Evolutionary conservation across 2,888 invertebrate species (phyloP).

Genomic region (Ophraella communa): DNA sequence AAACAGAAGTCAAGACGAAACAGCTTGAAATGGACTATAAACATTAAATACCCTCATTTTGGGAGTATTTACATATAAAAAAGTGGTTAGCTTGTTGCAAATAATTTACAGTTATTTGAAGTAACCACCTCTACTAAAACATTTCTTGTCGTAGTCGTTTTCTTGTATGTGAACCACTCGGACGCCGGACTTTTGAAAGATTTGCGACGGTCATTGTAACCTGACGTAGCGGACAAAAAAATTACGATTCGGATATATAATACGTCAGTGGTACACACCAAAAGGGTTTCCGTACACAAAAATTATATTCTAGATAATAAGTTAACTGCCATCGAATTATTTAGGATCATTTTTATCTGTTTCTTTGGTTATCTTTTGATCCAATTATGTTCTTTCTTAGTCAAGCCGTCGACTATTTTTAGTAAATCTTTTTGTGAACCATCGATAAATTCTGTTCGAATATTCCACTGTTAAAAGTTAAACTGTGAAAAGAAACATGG

Average conservation of each 20-base stretch:
- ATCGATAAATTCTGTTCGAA: too few relatives aligned
- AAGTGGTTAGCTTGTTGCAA: too few relatives aligned
- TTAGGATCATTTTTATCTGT: background rate
- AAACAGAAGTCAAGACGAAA: too few relatives aligned
- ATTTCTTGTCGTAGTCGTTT: background rate
- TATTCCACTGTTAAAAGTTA: background rate
- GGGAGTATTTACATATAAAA: too few relatives aligned
- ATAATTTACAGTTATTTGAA: background rate
- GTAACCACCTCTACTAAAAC: background rate
- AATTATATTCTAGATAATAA: background rate
- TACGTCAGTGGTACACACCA: background rate
- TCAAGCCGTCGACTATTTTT: too few relatives aligned
- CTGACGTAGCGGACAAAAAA: slow-evolving; percentile 10
- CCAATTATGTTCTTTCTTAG: background rate
- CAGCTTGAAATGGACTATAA: too few relatives aligned
- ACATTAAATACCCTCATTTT: too few relatives aligned
- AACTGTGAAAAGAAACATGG: background rate
- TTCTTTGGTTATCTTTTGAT: background rate
- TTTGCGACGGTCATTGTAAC: slow-evolving; percentile 21
- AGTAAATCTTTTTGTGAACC: background rate
- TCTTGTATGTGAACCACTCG: background rate
- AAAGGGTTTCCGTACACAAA: background rate
- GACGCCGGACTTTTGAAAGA: slow-evolving; percentile 16
- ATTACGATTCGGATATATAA: slow-evolving; percentile 1
- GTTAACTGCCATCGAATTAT: too few relatives aligned